Conservation (phyloP, 2,888 invertebrate species). For the Scotopteryx bipunctaria region DNA sequence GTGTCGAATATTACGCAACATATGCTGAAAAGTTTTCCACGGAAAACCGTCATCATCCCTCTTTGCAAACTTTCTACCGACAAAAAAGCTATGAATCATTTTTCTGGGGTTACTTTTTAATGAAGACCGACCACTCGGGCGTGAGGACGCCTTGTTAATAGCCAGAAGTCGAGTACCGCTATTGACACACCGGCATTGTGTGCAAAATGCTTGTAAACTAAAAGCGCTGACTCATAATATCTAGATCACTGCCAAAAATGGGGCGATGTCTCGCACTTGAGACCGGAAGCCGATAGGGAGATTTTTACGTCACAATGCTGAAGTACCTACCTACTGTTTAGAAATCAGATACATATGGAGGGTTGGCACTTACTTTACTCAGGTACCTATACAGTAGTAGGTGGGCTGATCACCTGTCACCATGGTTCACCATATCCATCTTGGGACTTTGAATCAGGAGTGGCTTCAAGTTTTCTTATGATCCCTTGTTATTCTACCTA, state of each 20-base stretch:
- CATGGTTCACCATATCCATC: too few relatives aligned
- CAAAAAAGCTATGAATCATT: slow-evolving; percentile 14
- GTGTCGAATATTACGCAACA: slow-evolving; percentile 1
- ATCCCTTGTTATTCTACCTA: too few relatives aligned
- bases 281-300: background rate
- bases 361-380: too few relatives aligned
- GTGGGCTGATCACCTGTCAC: too few relatives aligned
- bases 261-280: slow-evolving; percentile 18
- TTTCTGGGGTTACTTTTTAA: slow-evolving; percentile 31
- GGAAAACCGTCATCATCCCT: slow-evolving; percentile 6
- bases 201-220: slow-evolving; percentile 39
- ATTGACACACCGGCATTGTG: slow-evolving; percentile 43
- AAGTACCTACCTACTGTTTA: slow-evolving; percentile 2
- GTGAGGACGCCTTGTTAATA: slow-evolving; percentile 49
- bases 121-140: slow-evolving; percentile 41
- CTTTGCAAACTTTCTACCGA: slow-evolving; percentile 6
- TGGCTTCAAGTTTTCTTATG: too few relatives aligned
- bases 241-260: slow-evolving; percentile 31
- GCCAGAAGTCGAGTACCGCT: slow-evolving; percentile 45
- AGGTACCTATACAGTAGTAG: too few relatives aligned
- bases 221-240: slow-evolving; percentile 44
- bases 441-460: too few relatives aligned
- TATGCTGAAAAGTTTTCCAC: background rate
- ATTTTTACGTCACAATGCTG: slow-evolving; percentile 1
- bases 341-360: too few relatives aligned